Percentiles rank a stretch among this genome's conserved stretches.
phyloP scores from a whole-genome alignment of 2,113 vertebrate genomes.

The Pseudois nayaur region DNA sequence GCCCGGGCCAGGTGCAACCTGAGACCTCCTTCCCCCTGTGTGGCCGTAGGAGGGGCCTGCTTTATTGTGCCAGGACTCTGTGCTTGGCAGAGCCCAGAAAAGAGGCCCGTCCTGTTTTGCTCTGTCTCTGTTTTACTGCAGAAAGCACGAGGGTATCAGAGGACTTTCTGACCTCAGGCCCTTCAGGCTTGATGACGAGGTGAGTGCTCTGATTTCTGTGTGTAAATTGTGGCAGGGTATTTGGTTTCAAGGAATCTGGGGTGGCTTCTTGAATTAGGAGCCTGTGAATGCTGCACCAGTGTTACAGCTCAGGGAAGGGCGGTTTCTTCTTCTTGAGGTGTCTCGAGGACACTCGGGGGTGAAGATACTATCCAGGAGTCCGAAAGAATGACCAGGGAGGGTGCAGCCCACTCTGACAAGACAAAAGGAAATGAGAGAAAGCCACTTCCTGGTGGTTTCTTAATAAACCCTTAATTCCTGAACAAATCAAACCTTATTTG shows the following conservation, averaged over 20 bases:
- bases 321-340: neutral
- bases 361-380: neutral
- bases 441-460: neutral
- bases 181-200: neutral
- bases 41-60: neutral
- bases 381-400: neutral
- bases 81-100: slow-evolving; percentile 4
- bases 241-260: slow-evolving; percentile 24
- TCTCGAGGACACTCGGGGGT: neutral
- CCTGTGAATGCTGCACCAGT: neutral
- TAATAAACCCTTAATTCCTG: neutral
- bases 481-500: neutral
- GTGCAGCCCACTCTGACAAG: neutral
- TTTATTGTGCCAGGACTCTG: neutral
- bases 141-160: neutral
- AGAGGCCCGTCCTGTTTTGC: slow-evolving; percentile 26
- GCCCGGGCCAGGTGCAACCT: neutral
- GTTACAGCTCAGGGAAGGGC: neutral
- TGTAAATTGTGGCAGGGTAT: neutral
- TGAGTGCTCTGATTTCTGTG: slow-evolving; percentile 1
- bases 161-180: neutral
- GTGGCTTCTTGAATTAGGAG: slow-evolving; percentile 9
- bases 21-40: neutral
- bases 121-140: neutral
- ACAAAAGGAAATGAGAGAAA: neutral